These are phyloP conservation scores for Operophtera brumata DNA, from an alignment of 2,888 invertebrate genomes.

Conservation along the genomic window DNA sequence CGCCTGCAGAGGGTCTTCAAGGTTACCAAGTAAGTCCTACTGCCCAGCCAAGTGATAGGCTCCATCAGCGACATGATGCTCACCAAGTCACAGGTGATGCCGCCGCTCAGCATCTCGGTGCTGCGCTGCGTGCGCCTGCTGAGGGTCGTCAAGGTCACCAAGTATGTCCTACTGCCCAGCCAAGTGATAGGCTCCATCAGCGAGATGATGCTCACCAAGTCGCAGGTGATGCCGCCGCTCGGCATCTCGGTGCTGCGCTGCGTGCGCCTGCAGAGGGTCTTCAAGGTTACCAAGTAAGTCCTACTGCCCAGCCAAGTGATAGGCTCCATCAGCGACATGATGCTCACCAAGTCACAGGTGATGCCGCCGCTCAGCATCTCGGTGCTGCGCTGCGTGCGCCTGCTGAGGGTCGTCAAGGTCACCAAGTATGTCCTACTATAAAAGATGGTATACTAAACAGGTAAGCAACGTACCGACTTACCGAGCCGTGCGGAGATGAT, in stretches of 20 bases:
- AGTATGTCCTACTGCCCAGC: slow-evolving; percentile 89
- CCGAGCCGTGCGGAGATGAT: too few relatives aligned
- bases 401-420: slow-evolving; percentile 99
- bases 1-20: slow-evolving; percentile 98
- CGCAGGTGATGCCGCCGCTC: slow-evolving; percentile 96
- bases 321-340: slow-evolving; percentile 98
- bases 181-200: slow-evolving; percentile 99
- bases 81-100: slow-evolving; percentile 95
- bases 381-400: slow-evolving; percentile 97
- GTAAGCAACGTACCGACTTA: too few relatives aligned
- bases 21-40: slow-evolving; percentile 94
- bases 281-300: slow-evolving; percentile 99
- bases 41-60: too few relatives aligned
- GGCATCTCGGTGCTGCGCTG: slow-evolving; percentile 99
- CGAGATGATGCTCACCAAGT: slow-evolving; percentile 96
- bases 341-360: slow-evolving; percentile 92
- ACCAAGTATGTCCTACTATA: slow-evolving; percentile 94
- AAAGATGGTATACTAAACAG: too few relatives aligned
- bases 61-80: slow-evolving; percentile 98
- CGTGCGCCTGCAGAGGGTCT: slow-evolving; percentile 96
- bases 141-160: slow-evolving; percentile 99
- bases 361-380: slow-evolving; percentile 99
- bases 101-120: slow-evolving; percentile 98
- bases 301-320: too few relatives aligned
- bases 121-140: slow-evolving; percentile 97